phyloP scores from a whole-genome alignment of 2,113 vertebrate genomes.

The Clarias batrachus region DNA sequence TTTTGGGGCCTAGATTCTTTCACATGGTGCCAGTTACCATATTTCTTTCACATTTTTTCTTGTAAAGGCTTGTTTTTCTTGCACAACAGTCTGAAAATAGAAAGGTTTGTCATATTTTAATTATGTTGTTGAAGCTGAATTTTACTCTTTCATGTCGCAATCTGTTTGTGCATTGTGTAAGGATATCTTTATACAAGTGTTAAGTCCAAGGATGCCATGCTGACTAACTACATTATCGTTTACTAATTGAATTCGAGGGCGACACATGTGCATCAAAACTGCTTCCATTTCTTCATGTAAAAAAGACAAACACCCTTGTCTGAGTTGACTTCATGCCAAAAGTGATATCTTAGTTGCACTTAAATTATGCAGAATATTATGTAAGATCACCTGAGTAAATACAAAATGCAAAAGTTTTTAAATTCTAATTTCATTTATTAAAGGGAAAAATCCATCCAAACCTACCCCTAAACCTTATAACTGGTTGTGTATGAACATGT shows the following conservation, averaged over 20 bases:
- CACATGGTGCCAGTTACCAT: background rate
- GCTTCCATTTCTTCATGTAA: background rate
- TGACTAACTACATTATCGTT: background rate
- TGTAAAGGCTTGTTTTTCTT: constrained; percentile 8
- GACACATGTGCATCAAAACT: background rate
- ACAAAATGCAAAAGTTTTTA: too few species aligned
- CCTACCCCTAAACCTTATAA: too few species aligned
- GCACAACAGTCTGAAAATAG: background rate
- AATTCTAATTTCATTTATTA: too few species aligned
- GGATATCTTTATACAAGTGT: background rate
- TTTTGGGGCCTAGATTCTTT: background rate
- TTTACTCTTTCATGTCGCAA: background rate
- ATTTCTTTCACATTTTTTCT: background rate
- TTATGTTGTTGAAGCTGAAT: background rate
- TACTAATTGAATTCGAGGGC: background rate
- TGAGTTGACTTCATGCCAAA: background rate
- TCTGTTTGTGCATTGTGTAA: background rate
- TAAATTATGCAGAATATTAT: too few species aligned
- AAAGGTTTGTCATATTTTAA: background rate
- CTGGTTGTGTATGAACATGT: too few species aligned
- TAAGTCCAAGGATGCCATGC: background rate
- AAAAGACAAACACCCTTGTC: background rate
- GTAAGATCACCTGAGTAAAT: too few species aligned
- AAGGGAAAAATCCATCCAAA: too few species aligned
- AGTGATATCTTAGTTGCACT: background rate